Percentiles rank a stretch among this genome's conserved stretches.
Conservation (phyloP, 2,888 invertebrate species). For the Andrena dorsata region DNA sequence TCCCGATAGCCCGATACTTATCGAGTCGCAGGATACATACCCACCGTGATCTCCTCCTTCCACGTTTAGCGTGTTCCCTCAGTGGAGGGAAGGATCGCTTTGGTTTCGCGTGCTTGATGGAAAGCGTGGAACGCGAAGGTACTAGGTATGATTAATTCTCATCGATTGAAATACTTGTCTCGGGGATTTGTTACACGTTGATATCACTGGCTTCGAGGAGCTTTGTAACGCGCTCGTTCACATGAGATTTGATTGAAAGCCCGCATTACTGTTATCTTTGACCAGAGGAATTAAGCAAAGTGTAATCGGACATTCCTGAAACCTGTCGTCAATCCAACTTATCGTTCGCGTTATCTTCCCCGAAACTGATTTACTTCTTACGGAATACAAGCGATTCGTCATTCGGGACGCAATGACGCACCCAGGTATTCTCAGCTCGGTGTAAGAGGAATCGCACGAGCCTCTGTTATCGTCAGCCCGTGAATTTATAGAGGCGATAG, state of each 20-base stretch:
- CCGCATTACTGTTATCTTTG: background rate
- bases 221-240: background rate
- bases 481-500: constrained; percentile 9
- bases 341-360: constrained; percentile 31
- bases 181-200: background rate
- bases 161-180: background rate
- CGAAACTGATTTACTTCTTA: constrained; percentile 17
- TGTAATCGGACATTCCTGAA: background rate
- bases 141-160: constrained; percentile 3
- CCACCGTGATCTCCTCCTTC: constrained; percentile 66
- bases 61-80: constrained; percentile 42
- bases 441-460: background rate
- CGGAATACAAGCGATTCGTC: constrained; percentile 2
- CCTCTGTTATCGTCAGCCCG: constrained; percentile 15
- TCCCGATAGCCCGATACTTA: constrained; percentile 57
- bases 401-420: constrained; percentile 29
- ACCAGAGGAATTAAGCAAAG: background rate
- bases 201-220: background rate
- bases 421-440: background rate
- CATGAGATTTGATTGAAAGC: background rate
- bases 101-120: too few relatives aligned
- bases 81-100: constrained; percentile 4
- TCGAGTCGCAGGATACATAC: constrained; percentile 53
- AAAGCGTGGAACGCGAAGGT: too few relatives aligned
- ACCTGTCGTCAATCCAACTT: constrained; percentile 1